phyloP scores from a whole-genome alignment of 2,797 vertebrate genomes.

The Aeoliscus strigatus region DNA sequence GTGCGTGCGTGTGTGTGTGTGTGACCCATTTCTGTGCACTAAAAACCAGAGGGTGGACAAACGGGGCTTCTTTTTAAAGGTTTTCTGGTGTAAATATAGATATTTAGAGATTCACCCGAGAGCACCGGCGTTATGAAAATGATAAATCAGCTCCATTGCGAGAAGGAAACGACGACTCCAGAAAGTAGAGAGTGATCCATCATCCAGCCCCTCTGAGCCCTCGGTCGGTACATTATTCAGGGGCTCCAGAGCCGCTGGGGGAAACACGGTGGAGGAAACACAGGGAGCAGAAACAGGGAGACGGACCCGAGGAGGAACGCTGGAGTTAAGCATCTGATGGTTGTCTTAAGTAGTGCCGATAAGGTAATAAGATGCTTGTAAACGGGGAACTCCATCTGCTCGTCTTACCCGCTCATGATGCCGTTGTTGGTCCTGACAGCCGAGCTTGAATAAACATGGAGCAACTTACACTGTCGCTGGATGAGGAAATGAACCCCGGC shows the following conservation, averaged over 20 bases:
- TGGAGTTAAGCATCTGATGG: constrained; percentile 29
- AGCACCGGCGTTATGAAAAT: constrained; percentile 54
- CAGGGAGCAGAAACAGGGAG: constrained; percentile 26
- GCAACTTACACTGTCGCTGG: constrained; percentile 44
- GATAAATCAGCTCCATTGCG: constrained; percentile 54
- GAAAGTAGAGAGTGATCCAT: constrained; percentile 59
- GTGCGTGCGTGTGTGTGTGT: background rate
- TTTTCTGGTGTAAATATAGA: constrained; percentile 59
- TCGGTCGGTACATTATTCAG: constrained; percentile 68
- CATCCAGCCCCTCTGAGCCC: constrained; percentile 54
- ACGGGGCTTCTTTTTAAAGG: constrained; percentile 29
- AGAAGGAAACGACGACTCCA: constrained; percentile 46
- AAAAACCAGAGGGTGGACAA: constrained; percentile 51
- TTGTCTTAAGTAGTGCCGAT: constrained; percentile 30
- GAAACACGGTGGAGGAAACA: constrained; percentile 51
- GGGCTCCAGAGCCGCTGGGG: constrained; percentile 57
- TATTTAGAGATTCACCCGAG: constrained; percentile 61
- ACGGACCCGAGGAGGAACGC: constrained; percentile 46
- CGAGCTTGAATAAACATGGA: constrained; percentile 58
- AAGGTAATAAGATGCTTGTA: constrained; percentile 61
- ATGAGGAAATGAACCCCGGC: too few species aligned
- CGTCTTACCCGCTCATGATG: constrained; percentile 46
- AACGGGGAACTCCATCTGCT: constrained; percentile 53
- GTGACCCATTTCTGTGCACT: constrained; percentile 49
- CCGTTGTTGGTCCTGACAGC: constrained; percentile 35